Evolutionary conservation across 2,113 vertebrate genomes (phyloP).

Genomic region (Chlorodrepanis virens): DNA sequence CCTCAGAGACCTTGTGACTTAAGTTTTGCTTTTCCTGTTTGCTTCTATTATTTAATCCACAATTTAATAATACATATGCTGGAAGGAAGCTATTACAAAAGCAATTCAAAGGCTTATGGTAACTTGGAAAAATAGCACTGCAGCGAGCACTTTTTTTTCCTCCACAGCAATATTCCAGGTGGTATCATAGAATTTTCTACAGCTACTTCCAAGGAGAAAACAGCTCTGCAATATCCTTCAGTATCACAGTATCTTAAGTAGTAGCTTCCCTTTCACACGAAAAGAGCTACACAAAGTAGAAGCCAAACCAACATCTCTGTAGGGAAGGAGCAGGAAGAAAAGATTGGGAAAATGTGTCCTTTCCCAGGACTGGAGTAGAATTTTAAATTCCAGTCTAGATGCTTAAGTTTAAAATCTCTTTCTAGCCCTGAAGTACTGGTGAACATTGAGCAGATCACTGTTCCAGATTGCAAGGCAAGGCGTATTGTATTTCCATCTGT

Average conservation of each 20-base stretch:
- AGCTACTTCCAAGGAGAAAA: not conserved
- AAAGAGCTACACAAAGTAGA: not conserved
- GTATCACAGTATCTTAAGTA: not conserved
- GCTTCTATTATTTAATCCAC: not conserved
- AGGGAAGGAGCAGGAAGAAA: not conserved
- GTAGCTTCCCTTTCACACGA: not conserved
- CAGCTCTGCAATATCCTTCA: not conserved
- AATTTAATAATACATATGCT: not conserved
- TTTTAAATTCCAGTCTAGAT: not conserved
- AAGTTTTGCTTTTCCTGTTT: not conserved
- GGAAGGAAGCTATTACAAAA: not conserved
- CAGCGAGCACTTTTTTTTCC: not conserved
- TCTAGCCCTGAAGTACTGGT: not conserved
- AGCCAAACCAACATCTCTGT: not conserved
- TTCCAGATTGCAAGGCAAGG: no score
- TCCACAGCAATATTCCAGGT: not conserved
- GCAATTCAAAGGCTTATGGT: not conserved
- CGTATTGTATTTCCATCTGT: no score
- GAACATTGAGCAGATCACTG: not conserved
- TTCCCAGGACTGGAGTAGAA: not conserved
- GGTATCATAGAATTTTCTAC: not conserved
- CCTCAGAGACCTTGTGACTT: not conserved
- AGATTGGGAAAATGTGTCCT: not conserved
- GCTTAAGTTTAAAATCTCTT: not conserved
- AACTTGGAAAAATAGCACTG: not conserved